Percentiles rank a stretch among this genome's conserved stretches.
These are phyloP conservation scores for Shinisaurus crocodilurus DNA, from an alignment of 2,113 vertebrate species.

Conservation along the genomic window DNA sequence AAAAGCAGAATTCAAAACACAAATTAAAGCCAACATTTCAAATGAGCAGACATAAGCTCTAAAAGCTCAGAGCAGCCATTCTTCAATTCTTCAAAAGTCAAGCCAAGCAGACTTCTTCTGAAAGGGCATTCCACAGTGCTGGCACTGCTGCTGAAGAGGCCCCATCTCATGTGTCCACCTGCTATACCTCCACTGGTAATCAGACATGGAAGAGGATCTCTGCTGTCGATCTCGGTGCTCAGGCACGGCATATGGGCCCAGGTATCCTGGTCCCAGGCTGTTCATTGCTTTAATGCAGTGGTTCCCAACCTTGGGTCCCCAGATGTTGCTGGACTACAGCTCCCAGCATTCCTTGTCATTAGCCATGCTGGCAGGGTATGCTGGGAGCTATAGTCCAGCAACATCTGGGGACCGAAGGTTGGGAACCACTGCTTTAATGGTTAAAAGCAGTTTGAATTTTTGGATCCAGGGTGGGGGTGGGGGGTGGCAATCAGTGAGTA, in stretches of 20 bases:
- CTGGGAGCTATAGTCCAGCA: no score
- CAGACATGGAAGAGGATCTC: background rate
- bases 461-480: background rate
- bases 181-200: background rate
- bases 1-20: background rate
- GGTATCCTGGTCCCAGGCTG: background rate
- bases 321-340: no score
- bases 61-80: background rate
- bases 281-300: no score
- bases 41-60: background rate
- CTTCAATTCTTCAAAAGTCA: no score
- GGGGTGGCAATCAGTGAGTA: background rate
- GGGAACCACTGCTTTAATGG: background rate
- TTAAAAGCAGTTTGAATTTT: background rate
- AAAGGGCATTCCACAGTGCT: background rate
- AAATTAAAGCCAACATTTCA: background rate
- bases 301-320: no score
- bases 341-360: no score
- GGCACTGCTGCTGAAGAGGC: background rate
- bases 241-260: background rate
- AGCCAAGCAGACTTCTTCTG: background rate
- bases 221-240: background rate
- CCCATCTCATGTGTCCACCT: background rate
- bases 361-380: no score
- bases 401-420: no score